These are phyloP conservation scores for Lanistes nyassanus DNA, from an alignment of 1,140 invertebrate species.

Conservation along the genomic window DNA sequence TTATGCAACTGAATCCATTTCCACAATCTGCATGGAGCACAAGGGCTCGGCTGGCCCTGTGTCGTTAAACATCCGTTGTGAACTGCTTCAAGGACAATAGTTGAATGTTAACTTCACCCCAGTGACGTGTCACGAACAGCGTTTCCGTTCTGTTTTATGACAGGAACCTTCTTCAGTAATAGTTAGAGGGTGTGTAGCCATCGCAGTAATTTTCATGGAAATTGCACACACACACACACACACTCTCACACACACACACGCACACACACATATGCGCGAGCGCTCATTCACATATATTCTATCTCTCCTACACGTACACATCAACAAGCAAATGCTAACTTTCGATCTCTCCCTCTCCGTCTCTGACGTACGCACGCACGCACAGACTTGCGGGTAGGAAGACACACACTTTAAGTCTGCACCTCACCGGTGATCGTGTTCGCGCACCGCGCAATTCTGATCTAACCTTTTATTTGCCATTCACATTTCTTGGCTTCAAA, in stretches of 20 bases:
- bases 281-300: neutral
- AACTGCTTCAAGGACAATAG: too few species aligned
- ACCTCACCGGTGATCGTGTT: neutral
- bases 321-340: neutral
- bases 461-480: neutral
- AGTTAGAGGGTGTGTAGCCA: too few species aligned
- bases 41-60: too few species aligned
- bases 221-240: constrained; percentile 23
- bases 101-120: too few species aligned
- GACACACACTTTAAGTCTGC: constrained; percentile 4
- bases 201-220: neutral
- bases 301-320: neutral
- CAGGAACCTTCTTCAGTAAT: too few species aligned
- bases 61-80: too few species aligned
- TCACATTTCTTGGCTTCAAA: neutral
- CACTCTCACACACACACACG: constrained; percentile 24
- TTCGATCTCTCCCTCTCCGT: neutral
- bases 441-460: neutral
- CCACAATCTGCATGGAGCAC: too few species aligned
- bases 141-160: too few species aligned
- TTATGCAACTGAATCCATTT: too few species aligned
- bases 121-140: too few species aligned
- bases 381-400: neutral
- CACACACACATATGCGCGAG: constrained; percentile 12
- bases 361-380: constrained; percentile 1